phyloP scores from a whole-genome alignment of 2,113 vertebrate species.

The Brachypodius melanocephalos region DNA sequence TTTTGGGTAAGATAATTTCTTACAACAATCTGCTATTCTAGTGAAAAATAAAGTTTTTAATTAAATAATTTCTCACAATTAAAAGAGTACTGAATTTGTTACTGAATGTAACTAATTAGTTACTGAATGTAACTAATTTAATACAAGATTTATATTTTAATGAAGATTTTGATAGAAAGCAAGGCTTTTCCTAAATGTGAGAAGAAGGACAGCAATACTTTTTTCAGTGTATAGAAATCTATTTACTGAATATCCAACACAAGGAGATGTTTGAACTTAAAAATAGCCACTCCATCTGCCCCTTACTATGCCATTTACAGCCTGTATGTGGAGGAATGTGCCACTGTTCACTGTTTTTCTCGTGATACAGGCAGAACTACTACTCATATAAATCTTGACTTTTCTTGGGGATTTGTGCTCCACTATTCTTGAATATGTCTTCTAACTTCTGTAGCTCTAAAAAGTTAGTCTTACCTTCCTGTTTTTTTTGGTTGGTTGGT shows the following conservation, averaged over 20 bases:
- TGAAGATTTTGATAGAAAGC: not conserved
- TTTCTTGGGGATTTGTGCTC: not conserved
- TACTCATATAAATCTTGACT: not conserved
- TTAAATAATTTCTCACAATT: not conserved
- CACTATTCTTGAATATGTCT: not conserved
- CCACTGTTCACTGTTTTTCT: not conserved
- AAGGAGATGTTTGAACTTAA: not conserved
- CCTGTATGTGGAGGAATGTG: accelerated
- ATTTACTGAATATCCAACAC: not conserved
- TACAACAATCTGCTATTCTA: not conserved
- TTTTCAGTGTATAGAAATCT: not conserved
- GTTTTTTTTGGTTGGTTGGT: not conserved
- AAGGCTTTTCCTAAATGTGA: not conserved
- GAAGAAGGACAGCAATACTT: not conserved
- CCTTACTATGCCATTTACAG: not conserved
- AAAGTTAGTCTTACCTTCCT: not conserved
- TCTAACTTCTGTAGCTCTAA: not conserved
- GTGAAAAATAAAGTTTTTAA: not conserved
- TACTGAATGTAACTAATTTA: not conserved
- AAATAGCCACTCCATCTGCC: not conserved
- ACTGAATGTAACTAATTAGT: not conserved
- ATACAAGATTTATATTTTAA: not conserved
- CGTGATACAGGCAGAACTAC: accelerated
- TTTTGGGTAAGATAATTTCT: not conserved
- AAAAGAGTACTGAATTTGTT: not conserved